These are phyloP conservation scores for Habroteleia sp. DNA, from an alignment of 2,888 invertebrate genomes.

Conservation along the genomic window DNA sequence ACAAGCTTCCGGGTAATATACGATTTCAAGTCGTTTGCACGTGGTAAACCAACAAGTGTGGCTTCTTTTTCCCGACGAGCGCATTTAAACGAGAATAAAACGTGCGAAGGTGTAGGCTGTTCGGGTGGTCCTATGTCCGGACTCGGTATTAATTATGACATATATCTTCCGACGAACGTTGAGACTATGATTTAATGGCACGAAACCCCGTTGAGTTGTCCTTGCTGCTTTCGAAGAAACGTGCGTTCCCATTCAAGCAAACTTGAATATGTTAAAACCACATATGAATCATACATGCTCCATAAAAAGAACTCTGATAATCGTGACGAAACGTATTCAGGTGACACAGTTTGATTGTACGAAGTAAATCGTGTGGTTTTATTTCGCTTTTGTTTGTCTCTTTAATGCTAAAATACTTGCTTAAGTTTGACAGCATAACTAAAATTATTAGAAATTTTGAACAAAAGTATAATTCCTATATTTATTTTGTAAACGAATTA, in stretches of 20 bases:
- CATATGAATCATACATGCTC: conserved; percentile 47
- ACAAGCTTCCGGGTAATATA: conserved; percentile 48
- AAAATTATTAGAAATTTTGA: conserved; percentile 12
- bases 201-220: conserved; percentile 59
- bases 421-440: conserved; percentile 26
- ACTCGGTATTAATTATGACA: conserved; percentile 74
- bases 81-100: conserved; percentile 55
- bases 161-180: conserved; percentile 65
- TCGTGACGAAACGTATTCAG: conserved; percentile 53
- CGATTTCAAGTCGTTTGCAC: conserved; percentile 42
- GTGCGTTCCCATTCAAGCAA: conserved; percentile 39
- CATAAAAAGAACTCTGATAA: conserved; percentile 39
- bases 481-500: conserved; percentile 10
- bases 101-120: conserved; percentile 61
- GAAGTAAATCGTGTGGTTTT: conserved; percentile 39
- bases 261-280: conserved; percentile 42
- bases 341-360: conserved; percentile 51
- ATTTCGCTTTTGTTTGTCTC: conserved; percentile 29
- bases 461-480: neutral
- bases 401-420: conserved; percentile 33
- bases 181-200: conserved; percentile 62
- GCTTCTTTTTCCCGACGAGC: conserved; percentile 39
- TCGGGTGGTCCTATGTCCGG: conserved; percentile 75
- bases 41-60: conserved; percentile 40
- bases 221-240: conserved; percentile 55